A percentile compares a stretch with the other conserved stretches of the same genome.
These are phyloP conservation scores for Oikopleura dioica DNA, from an alignment of 23 tunicate species.

Conservation along the genomic window DNA sequence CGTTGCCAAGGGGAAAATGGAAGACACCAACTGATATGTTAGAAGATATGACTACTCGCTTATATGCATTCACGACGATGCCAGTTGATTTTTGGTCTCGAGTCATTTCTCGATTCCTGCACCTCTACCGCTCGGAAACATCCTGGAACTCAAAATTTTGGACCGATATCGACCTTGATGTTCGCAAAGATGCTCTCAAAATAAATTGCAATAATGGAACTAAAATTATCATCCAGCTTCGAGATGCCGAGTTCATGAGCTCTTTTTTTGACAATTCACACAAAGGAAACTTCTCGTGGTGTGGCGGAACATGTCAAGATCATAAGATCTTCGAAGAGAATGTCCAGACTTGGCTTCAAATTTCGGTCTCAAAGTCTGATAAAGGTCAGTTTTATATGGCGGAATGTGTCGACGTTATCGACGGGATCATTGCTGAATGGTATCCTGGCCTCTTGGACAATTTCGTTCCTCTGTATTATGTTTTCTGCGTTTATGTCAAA, in stretches of 20 bases:
- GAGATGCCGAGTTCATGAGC: background rate
- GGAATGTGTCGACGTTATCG: background rate
- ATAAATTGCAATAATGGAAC: background rate
- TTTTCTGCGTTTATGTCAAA: background rate
- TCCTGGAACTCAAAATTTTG: background rate
- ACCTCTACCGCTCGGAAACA: background rate
- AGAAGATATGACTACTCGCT: background rate
- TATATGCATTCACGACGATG: constrained; percentile 4
- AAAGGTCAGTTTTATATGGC: background rate
- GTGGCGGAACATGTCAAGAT: background rate
- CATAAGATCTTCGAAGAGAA: background rate
- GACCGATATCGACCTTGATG: background rate
- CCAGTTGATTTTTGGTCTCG: constrained; percentile 5
- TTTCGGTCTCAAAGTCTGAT: background rate
- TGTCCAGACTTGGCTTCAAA: constrained; percentile 1
- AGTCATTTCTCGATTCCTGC: constrained; percentile 1
- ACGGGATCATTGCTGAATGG: background rate
- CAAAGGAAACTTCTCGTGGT: background rate
- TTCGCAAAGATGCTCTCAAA: background rate
- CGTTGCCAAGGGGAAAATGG: background rate
- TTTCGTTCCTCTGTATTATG: background rate
- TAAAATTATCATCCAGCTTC: background rate
- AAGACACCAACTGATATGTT: too few relatives aligned
- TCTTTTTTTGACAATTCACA: background rate
- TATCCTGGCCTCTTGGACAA: background rate